Percentiles rank a stretch among this genome's conserved stretches.
These are phyloP conservation scores for Hypsibius dujardini DNA, from an alignment of 1,140 invertebrate genomes.

Conservation along the genomic window DNA sequence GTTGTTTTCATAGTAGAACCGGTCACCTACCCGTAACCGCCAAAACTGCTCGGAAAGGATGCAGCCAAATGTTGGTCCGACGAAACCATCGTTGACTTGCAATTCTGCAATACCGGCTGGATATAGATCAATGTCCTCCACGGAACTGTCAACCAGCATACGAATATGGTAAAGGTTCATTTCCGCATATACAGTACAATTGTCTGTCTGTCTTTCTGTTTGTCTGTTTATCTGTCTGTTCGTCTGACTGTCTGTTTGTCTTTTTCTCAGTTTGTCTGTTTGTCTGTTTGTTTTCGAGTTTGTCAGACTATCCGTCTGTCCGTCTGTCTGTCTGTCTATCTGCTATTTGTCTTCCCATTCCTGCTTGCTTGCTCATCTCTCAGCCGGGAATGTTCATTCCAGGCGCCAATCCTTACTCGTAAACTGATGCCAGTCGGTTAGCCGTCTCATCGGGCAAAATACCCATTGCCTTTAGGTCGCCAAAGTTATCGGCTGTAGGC, in stretches of 20 bases:
- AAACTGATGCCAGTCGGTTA: constrained; percentile 16
- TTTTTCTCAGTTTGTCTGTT: too few relatives aligned
- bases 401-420: constrained; percentile 17
- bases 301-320: too few relatives aligned
- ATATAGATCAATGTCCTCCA: constrained; percentile 73
- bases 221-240: too few relatives aligned
- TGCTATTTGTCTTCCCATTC: too few relatives aligned
- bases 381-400: too few relatives aligned
- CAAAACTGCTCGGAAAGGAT: constrained; percentile 85
- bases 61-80: constrained; percentile 59
- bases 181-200: too few relatives aligned
- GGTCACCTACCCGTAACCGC: constrained; percentile 33
- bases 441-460: constrained; percentile 19
- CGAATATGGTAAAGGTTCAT: too few relatives aligned
- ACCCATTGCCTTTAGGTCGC: constrained; percentile 14
- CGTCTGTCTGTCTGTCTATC: too few relatives aligned
- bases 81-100: constrained; percentile 24
- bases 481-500: constrained; percentile 1
- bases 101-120: constrained; percentile 53
- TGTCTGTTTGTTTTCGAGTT: too few relatives aligned
- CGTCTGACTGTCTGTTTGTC: too few relatives aligned
- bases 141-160: constrained; percentile 42
- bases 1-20: constrained; percentile 27
- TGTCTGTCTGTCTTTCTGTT: too few relatives aligned
- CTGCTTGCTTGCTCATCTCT: too few relatives aligned